A percentile compares a stretch with the other conserved stretches of the same genome.
Conservation (phyloP, 2,888 invertebrate genomes). For the Leptopilina syphax region DNA sequence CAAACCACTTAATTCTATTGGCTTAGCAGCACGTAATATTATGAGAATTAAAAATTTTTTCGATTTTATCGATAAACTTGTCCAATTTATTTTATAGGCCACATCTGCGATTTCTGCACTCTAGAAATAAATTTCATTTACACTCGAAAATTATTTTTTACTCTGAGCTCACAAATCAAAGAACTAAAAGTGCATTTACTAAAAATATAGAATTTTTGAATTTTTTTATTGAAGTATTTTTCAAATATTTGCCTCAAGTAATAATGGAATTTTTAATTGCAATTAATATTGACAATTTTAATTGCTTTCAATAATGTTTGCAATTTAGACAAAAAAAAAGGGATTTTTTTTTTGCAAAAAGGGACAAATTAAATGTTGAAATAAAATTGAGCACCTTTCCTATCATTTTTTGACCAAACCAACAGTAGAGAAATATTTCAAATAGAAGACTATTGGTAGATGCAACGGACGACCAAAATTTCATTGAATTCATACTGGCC, state of each 20-base stretch:
- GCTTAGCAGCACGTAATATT: neutral
- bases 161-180: too few relatives aligned
- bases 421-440: conserved; percentile 12
- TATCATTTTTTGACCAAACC: neutral
- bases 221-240: too few relatives aligned
- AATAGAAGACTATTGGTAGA: neutral
- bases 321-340: too few relatives aligned
- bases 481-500: neutral
- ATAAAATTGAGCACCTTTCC: neutral
- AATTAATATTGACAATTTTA: too few relatives aligned
- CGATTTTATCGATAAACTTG: neutral
- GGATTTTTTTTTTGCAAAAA: neutral
- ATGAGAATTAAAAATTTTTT: neutral
- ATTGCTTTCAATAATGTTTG: too few relatives aligned
- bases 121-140: neutral
- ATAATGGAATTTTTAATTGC: too few relatives aligned
- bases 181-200: too few relatives aligned
- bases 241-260: too few relatives aligned
- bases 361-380: neutral
- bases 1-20: neutral
- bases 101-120: neutral
- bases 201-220: too few relatives aligned
- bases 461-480: neutral
- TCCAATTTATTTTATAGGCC: neutral
- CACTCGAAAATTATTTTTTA: neutral